Evolutionary conservation across 2,113 vertebrate genomes (phyloP).

Genomic region (Galbula dea): DNA sequence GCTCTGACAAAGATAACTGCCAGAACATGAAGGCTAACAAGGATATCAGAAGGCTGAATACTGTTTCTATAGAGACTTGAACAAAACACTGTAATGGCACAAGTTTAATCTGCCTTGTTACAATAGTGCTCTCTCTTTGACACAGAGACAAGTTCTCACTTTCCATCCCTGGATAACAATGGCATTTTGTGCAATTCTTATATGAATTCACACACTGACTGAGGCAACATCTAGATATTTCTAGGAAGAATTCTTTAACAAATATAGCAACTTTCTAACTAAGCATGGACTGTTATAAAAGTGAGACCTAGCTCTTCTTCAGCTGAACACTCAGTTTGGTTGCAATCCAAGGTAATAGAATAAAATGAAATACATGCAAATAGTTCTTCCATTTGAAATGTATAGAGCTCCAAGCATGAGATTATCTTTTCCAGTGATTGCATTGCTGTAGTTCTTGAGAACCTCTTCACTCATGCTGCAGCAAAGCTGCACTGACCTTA

Average conservation of each 20-base stretch:
- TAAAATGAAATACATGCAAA: neutral
- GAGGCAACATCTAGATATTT: neutral
- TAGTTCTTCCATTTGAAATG: neutral
- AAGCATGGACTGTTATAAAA: neutral
- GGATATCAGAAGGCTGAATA: neutral
- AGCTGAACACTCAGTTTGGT: neutral
- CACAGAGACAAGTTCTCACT: neutral
- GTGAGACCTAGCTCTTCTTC: neutral
- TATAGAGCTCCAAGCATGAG: neutral
- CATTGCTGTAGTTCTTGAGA: neutral
- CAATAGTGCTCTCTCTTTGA: neutral
- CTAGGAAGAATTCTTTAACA: neutral
- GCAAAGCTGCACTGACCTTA: neutral
- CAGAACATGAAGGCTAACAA: neutral
- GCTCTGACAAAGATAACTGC: neutral
- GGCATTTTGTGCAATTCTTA: neutral
- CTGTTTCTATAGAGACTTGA: neutral
- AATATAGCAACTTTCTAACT: neutral
- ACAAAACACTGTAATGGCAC: neutral
- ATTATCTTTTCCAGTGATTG: neutral
- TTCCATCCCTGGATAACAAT: neutral
- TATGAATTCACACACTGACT: neutral
- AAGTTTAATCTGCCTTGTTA: neutral
- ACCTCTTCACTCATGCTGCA: neutral
- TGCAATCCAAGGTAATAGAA: neutral